Conservation (phyloP, 2,888 invertebrate species). For the Oscheius sp. region DNA sequence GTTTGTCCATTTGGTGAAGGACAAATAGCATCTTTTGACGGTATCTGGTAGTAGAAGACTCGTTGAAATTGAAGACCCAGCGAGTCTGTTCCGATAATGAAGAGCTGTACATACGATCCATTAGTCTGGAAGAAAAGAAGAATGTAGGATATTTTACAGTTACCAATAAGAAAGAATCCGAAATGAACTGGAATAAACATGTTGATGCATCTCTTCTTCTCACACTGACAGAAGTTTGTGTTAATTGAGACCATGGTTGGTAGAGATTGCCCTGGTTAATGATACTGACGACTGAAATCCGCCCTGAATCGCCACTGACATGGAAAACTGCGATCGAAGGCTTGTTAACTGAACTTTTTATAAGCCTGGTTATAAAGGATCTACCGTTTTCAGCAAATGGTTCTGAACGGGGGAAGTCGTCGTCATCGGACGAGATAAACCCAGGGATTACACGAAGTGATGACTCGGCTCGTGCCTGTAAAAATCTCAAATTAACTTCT, state of each 20-base stretch:
- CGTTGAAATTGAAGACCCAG: background rate
- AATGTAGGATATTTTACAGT: background rate
- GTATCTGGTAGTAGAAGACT: background rate
- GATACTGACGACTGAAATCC: background rate
- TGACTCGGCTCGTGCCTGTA: background rate
- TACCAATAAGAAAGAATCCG: background rate
- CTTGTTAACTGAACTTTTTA: too few relatives aligned
- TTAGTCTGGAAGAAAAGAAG: background rate
- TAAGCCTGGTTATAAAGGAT: too few relatives aligned
- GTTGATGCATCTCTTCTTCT: background rate
- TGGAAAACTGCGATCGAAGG: background rate
- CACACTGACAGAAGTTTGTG: background rate
- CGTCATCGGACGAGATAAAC: background rate
- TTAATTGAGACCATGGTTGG: background rate
- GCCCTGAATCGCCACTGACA: background rate
- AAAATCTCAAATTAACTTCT: too few relatives aligned
- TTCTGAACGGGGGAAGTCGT: background rate
- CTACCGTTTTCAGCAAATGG: background rate
- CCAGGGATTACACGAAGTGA: background rate
- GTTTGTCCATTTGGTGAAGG: background rate
- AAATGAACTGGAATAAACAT: background rate
- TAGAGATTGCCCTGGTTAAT: too few relatives aligned
- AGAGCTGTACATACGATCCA: background rate
- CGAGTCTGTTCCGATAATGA: background rate
- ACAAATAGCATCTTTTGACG: background rate